Evolutionary conservation across 2,888 invertebrate species (phyloP), one percentile per base, ranked within the genome.

Genomic region (Arenicola marina): DNA sequence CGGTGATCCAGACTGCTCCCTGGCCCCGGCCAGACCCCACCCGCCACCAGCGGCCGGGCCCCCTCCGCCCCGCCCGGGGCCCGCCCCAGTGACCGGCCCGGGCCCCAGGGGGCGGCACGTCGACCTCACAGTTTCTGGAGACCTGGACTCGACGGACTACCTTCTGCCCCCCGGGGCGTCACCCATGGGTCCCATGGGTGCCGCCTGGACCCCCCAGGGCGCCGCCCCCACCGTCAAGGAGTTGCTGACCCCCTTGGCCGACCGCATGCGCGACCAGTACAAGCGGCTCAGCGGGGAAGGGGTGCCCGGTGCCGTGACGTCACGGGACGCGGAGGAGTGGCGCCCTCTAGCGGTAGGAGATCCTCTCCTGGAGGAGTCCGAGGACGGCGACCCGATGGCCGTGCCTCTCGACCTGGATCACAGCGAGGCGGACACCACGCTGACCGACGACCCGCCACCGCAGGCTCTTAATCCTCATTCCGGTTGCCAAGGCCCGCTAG

Each of bases 201-300:
- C 7, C n/a, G 7, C 48, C 11, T 7, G 7, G 15, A 11, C 48
- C 26, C 26, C 29, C 11, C 29, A 29, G 31, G 24, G 38, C 7
- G 44, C 26, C 15, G 43, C 28, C 4, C 43, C 44, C 15, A 60
- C 60, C 38, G 60, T 60, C 15, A 54, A 56, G 29, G 60, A 60
- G 31, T 29, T 60, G 7, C 54, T 60, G 28, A 55, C 54, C 4
- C 54, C 60, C 4, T 43, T 60, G 21, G 54, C 53, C 7, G 54
- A 60, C 44, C 33, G 60, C 4, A 53, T 60, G 54, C 56, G 24
- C 28, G 11, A 21, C 11, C 53, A 53, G 31, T 53, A 29, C 31
- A 31, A 59, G 21, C 57, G 51, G 15, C 26, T 48, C 11, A n/a
- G 18, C 11, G 11, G 11, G 38, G 48, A 11, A 7, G 48, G 48